Evolutionary conservation across 2,113 vertebrate genomes (phyloP), one percentile per base, ranked within the genome.

Genomic region (Holacanthus passer): DNA sequence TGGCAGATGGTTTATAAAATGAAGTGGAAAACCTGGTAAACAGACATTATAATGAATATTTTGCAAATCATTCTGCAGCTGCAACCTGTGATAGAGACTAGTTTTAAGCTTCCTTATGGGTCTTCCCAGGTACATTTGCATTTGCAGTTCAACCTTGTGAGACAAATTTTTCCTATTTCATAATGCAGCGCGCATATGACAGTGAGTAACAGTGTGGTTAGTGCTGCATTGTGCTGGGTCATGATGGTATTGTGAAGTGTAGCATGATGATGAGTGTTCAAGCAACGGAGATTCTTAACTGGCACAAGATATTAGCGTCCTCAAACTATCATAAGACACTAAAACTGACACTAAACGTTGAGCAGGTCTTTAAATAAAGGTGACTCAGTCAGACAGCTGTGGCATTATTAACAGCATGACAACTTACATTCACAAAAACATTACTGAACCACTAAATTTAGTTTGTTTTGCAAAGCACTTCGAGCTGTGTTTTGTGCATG

Each of bases 151-250:
- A 5, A 17, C 9, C 62, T 22, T 7, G 59, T 59, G 70, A 45
- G 13, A 24, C 29, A 37, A 3, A 24, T 68, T 59, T 48, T 8
- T 37, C 12, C 32, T n/a, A 4, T 32, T 39, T 79, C 37, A 17
- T 7, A 47, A 52, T 60, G 4, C 9, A 4, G 31, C 0, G 7
- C 47, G 1, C 11, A 11, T 14, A 19, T 11, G 20, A 59, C 37
- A 41, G 31, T 73, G 45, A 81, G 31, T 39, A 62, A 72, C 35
- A 20, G 0, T 62, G 73, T 19, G 73, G 79, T 77, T 19, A 14
- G 64, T 9, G 63, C 0, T 0, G 1, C 10, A 0, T 5, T 39
- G 22, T 75, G 74, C 79, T 0, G n/a, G 1, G 14, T 81, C 87
- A 82, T 47, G 32, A n/a, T 19, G 50, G 0, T 35, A 5, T 3